These are phyloP conservation scores for Ornithoptera priamus DNA, from an alignment of 2,888 invertebrate species.

Conservation along the genomic window DNA sequence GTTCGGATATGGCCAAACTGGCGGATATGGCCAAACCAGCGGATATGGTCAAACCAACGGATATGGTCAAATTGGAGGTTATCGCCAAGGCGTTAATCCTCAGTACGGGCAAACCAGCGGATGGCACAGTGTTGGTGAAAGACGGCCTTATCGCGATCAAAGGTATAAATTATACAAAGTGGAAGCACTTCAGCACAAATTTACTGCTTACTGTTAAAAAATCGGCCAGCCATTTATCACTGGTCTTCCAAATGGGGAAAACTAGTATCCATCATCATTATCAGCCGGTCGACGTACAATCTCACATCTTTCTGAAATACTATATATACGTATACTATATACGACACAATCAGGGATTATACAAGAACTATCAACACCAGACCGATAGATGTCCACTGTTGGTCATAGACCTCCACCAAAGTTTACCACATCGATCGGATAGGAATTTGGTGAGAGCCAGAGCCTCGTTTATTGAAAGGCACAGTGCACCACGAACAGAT, in stretches of 20 bases:
- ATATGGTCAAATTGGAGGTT: conserved; percentile 35
- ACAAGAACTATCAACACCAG: too few species aligned
- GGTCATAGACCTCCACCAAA: not conserved
- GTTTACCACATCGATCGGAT: too few species aligned
- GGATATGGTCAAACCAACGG: conserved; percentile 31
- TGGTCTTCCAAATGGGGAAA: too few species aligned
- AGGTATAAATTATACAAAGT: conserved; percentile 45
- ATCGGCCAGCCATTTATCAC: too few species aligned
- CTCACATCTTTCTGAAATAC: not conserved
- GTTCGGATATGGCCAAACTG: conserved; percentile 19
- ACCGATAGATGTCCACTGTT: too few species aligned
- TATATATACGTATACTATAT: not conserved
- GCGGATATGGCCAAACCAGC: conserved; percentile 35
- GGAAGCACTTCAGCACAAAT: too few species aligned
- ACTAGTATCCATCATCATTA: not conserved
- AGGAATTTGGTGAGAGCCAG: too few species aligned
- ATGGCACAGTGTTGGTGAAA: conserved; percentile 67
- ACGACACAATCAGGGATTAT: too few species aligned
- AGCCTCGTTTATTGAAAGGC: too few species aligned
- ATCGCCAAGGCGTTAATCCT: conserved; percentile 32
- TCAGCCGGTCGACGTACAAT: not conserved
- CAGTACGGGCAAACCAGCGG: conserved; percentile 53
- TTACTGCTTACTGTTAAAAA: too few species aligned
- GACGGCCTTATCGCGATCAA: conserved; percentile 71
- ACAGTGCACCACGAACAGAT: too few species aligned